Base-by-base conservation (phyloP, 2,888 invertebrate species). In the Keiferia lycopersicella region DNA sequence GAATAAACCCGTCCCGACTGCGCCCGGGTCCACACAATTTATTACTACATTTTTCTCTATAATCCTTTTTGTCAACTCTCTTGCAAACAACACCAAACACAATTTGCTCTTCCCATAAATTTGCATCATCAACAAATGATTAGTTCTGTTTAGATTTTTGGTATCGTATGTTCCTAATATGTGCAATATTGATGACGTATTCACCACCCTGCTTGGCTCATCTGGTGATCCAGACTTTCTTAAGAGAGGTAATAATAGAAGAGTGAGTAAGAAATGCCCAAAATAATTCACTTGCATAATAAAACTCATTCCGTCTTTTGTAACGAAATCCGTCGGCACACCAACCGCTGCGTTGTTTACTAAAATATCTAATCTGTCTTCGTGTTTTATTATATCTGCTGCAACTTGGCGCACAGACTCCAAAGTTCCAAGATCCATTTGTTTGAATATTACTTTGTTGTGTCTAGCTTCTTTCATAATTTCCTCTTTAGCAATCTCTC, bases 281-380 rank as follows among this genome's bases (percentile, higher is more conserved):
- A 96, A 97, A 77, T 98, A 96, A 83, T 99, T 99, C 2, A 98
- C 97, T 60, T 96, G 98, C 95, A 98, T 97, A 10, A 96, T 96
- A 68, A 95, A 88, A 80, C 98, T 98, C 26, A 26, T 26, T 26
- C 26, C 97, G 77, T 98, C 98, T 73, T 94, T 94, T 20, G 96
- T 96, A 63, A 93, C 88, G 14, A 75, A 78, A 60, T 87, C 94
- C 10, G 86, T 87, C 65, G 94, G 93, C 0, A 93, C 88, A 58
- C 96, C 94, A 0, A 96, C 95, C 1, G 97, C 98, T 0, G 98
- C 98, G 78, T 98, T 98, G 81, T 98, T 97, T 56, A 98, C 93
- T n/a, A 98, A 86, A 20, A 97, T 95, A 81, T 98, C 95, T 62
- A 98, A 82, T 78, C 93, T 93, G 7, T 92, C 82, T 87, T 97